phyloP scores from a whole-genome alignment of 2,113 vertebrate species.

The Bufo bufo region DNA sequence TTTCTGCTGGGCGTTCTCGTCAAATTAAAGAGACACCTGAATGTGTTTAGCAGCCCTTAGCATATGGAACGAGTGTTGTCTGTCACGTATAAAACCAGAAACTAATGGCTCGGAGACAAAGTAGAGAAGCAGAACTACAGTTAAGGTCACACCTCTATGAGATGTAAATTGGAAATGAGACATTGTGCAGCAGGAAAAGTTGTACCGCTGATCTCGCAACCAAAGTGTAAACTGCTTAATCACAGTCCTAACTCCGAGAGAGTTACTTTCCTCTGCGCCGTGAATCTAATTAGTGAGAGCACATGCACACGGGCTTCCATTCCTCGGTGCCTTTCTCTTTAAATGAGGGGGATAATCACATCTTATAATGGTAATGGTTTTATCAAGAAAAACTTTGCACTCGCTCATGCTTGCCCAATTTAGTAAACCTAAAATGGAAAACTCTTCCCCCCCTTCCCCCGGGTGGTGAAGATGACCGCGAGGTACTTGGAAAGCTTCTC shows the following conservation, averaged over 20 bases:
- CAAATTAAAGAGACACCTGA: constrained; percentile 51
- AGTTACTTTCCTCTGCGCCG: constrained; percentile 46
- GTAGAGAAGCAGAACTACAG: constrained; percentile 21
- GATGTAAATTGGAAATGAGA: constrained; percentile 57
- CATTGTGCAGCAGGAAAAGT: constrained; percentile 26
- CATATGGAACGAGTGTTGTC: constrained; percentile 27
- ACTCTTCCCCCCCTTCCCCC: background rate
- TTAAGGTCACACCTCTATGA: constrained; percentile 49
- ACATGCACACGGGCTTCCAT: background rate
- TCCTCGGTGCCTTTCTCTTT: background rate
- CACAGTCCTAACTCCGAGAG: constrained; percentile 36
- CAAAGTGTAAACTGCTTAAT: constrained; percentile 56
- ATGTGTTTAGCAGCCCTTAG: constrained; percentile 53
- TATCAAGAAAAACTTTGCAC: background rate
- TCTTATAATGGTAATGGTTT: background rate
- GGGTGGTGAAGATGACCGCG: background rate
- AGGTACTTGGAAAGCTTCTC: background rate
- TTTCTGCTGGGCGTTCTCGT: background rate
- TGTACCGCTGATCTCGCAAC: constrained; percentile 43
- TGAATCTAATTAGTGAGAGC: constrained; percentile 42
- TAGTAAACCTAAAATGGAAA: background rate
- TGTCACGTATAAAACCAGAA: constrained; percentile 41
- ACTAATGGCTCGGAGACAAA: constrained; percentile 39
- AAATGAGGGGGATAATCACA: background rate
- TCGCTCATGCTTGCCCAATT: background rate